These are phyloP conservation scores for honey bee (Apis mellifera) DNA, from an alignment of 1,140 invertebrate genomes.

Conservation along the genomic window DNA sequence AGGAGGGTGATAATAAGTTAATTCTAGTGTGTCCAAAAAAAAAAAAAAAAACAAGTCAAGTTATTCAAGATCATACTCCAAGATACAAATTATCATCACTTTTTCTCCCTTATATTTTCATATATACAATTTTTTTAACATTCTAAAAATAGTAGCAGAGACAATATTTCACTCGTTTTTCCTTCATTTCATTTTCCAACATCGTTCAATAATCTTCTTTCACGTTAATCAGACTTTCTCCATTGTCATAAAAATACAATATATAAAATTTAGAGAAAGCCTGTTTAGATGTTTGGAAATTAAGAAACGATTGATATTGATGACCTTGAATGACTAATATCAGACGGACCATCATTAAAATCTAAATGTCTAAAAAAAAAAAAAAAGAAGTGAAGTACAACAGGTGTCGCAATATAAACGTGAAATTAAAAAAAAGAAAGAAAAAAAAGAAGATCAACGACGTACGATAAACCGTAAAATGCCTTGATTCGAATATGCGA, in stretches of 20 bases:
- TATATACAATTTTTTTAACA: too few relatives aligned
- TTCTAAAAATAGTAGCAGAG: too few relatives aligned
- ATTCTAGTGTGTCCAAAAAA: background rate
- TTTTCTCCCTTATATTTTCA: background rate
- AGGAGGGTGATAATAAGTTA: slow-evolving; percentile 19
- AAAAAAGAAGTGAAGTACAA: slow-evolving; percentile 37
- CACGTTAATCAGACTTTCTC: too few relatives aligned
- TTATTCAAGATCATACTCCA: background rate
- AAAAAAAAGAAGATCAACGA: slow-evolving; percentile 1
- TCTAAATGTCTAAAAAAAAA: slow-evolving; percentile 3
- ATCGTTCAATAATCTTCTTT: too few relatives aligned
- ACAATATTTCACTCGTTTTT: too few relatives aligned
- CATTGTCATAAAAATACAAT: too few relatives aligned
- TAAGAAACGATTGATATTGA: background rate
- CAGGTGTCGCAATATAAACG: slow-evolving; percentile 21
- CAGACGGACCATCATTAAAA: slow-evolving; percentile 8
- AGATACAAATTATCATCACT: background rate
- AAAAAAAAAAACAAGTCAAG: background rate
- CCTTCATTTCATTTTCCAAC: too few relatives aligned
- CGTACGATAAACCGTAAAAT: slow-evolving; percentile 19
- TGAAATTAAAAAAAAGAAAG: background rate
- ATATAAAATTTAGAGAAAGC: too few relatives aligned
- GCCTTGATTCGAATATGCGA: background rate
- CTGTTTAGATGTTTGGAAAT: too few relatives aligned
- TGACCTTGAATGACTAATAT: background rate